Conservation (phyloP, 2,113 vertebrate species). For the Condylura cristata region DNA sequence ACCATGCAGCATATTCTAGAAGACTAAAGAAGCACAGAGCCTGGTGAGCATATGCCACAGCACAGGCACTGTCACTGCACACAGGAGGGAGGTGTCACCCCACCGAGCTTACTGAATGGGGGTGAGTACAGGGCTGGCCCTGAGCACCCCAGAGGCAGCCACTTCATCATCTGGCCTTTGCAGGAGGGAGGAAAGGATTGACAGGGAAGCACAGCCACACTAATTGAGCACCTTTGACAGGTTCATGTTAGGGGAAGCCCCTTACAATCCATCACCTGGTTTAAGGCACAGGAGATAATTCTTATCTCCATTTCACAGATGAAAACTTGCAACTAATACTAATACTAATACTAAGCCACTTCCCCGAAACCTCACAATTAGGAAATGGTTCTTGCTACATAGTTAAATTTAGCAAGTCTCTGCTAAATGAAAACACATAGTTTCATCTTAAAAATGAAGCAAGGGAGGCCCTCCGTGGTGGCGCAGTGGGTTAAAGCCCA, state of each 20-base stretch:
- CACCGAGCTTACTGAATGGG: background rate
- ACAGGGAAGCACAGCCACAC: background rate
- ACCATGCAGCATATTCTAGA: background rate
- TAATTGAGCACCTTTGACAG: fast-evolving
- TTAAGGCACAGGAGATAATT: background rate
- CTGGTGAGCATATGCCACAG: background rate
- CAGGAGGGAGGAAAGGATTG: no score
- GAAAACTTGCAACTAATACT: background rate
- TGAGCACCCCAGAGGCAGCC: background rate
- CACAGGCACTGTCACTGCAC: fast-evolving
- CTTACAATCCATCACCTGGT: background rate
- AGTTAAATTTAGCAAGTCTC: background rate
- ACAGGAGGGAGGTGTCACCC: background rate
- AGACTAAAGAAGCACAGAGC: background rate
- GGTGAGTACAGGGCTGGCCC: background rate
- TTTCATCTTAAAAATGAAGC: background rate
- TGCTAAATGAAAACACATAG: background rate
- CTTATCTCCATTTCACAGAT: background rate
- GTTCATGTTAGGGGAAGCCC: background rate
- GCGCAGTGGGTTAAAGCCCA: no score
- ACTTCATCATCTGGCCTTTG: fast-evolving
- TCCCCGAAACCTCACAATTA: background rate
- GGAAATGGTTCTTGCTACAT: background rate
- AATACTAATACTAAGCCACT: background rate
- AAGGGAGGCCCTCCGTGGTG: background rate